A percentile compares a stretch with the other conserved stretches of the same genome.
Evolutionary conservation across 2,797 vertebrate species (phyloP).

Genomic region (Champsocephalus esox): DNA sequence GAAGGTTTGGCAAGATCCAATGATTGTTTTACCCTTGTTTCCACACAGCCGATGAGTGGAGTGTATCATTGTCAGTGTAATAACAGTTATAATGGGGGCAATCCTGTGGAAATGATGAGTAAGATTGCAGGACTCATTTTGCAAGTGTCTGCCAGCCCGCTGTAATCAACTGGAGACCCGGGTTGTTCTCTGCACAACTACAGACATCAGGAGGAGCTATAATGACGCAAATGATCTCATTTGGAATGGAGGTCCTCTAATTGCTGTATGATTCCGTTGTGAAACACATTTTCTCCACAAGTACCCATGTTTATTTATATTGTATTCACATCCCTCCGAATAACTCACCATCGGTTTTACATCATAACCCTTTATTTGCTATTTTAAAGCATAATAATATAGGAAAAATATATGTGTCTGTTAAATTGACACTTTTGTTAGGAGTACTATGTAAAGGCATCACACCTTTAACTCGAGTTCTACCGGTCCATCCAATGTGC

Average conservation of each 20-base stretch:
- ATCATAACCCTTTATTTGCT: too few relatives aligned
- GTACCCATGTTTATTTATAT: conserved; percentile 21
- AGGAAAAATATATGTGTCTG: too few relatives aligned
- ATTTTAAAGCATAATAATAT: too few relatives aligned
- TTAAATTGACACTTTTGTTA: too few relatives aligned
- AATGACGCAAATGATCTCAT: conserved; percentile 49
- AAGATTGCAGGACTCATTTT: conserved; percentile 54
- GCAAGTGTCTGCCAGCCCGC: conserved; percentile 19
- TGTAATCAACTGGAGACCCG: conserved; percentile 55
- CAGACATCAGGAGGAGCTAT: conserved; percentile 23
- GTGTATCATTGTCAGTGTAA: conserved; percentile 26
- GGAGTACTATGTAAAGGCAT: too few relatives aligned
- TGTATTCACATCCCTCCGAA: not conserved
- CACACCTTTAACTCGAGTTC: too few relatives aligned
- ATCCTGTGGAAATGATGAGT: conserved; percentile 56
- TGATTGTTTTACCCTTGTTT: conserved; percentile 27
- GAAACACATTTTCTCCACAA: conserved; percentile 21
- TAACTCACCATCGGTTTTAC: too few relatives aligned
- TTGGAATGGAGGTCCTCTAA: conserved; percentile 39
- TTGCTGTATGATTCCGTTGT: conserved; percentile 44
- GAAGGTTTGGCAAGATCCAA: not conserved
- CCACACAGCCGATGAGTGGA: conserved; percentile 26
- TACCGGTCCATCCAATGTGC: too few relatives aligned
- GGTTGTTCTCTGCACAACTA: conserved; percentile 32
- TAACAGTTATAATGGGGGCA: conserved; percentile 55